Conservation (phyloP, 53 echinoderm and acorn worm genomes). For the Mesocentrotus franciscanus region DNA sequence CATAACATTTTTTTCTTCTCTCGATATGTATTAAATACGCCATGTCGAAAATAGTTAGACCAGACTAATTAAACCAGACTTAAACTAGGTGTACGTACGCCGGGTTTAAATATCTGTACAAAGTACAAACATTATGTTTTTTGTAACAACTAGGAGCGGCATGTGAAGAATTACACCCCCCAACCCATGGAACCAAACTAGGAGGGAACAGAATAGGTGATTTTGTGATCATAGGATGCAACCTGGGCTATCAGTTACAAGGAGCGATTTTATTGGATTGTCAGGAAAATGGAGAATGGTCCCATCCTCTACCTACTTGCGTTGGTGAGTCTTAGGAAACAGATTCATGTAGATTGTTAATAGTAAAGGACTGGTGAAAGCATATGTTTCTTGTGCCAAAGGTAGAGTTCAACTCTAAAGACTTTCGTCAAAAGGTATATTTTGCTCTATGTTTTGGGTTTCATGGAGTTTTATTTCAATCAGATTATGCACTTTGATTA, state of each 20-base stretch:
- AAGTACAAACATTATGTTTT: not conserved
- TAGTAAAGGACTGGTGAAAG: not conserved
- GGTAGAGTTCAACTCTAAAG: not conserved
- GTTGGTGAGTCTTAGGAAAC: not conserved
- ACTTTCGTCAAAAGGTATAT: not conserved
- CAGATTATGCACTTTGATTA: not conserved
- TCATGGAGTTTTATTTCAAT: not conserved
- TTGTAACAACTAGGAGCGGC: not conserved
- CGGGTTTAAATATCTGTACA: too few species aligned
- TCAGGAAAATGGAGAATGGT: not conserved
- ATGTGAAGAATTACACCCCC: conserved; percentile 24
- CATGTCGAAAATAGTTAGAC: too few species aligned
- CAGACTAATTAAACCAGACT: too few species aligned
- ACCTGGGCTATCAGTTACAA: not conserved
- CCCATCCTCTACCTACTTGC: not conserved
- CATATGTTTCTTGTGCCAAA: not conserved
- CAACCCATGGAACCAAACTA: not conserved
- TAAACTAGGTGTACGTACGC: too few species aligned
- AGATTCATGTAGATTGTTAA: not conserved
- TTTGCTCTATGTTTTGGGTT: not conserved
- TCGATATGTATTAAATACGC: too few species aligned
- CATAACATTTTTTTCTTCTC: too few species aligned
- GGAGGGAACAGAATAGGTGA: not conserved
- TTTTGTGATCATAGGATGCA: not conserved
- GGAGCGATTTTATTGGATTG: not conserved